Evolutionary conservation across 2,888 invertebrate genomes (phyloP).

Genomic region (Phrixothrix hirtus): DNA sequence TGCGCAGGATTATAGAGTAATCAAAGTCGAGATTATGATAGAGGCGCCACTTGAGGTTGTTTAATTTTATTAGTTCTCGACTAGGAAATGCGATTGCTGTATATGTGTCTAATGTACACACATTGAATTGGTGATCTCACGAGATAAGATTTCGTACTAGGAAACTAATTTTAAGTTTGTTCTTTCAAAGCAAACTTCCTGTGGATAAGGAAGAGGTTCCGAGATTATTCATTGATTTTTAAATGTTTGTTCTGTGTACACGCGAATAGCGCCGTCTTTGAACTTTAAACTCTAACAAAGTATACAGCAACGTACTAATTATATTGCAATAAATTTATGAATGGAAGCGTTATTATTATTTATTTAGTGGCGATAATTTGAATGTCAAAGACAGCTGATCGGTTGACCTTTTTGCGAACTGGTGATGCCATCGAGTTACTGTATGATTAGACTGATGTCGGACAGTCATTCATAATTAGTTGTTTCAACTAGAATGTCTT

Average conservation of each 20-base stretch:
- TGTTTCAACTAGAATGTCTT: constrained; percentile 20
- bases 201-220: constrained; percentile 17
- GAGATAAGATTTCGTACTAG: constrained; percentile 30
- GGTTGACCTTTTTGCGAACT: constrained; percentile 34
- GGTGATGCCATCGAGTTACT: constrained; percentile 18
- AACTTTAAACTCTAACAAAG: constrained; percentile 25
- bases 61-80: constrained; percentile 1
- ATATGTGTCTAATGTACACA: too few species aligned
- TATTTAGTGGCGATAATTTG: constrained; percentile 28
- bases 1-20: too few species aligned
- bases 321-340: constrained; percentile 28
- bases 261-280: constrained; percentile 15
- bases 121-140: constrained; percentile 26
- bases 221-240: constrained; percentile 6
- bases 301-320: constrained; percentile 15
- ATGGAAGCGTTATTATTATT: constrained; percentile 30
- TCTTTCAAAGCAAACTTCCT: constrained; percentile 28
- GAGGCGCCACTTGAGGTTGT: constrained; percentile 18
- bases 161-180: constrained; percentile 28
- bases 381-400: constrained; percentile 38
- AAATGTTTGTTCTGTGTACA: constrained; percentile 15
- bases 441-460: constrained; percentile 12
- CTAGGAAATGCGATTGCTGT: constrained; percentile 21
- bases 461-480: constrained; percentile 28
- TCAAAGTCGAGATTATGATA: too few species aligned